phyloP scores from a whole-genome alignment of 1,140 invertebrate genomes.

The Ptiloglossa arizonensis region DNA sequence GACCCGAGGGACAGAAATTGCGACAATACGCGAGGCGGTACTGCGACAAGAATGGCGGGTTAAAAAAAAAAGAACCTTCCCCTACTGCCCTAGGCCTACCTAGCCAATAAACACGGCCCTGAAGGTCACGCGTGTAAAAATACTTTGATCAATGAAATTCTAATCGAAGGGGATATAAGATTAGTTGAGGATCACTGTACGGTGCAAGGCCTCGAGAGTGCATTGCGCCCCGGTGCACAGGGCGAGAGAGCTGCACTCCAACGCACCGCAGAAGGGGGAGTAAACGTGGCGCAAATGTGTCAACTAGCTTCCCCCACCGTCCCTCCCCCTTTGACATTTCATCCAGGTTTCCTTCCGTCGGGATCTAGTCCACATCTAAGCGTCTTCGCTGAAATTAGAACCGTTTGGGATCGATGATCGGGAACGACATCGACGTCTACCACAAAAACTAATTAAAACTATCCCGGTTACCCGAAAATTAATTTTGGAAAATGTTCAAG shows the following conservation, averaged over 20 bases:
- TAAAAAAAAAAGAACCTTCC: background rate
- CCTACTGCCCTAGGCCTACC: slow-evolving; percentile 10
- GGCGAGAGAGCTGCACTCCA: slow-evolving; percentile 17
- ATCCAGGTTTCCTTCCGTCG: slow-evolving; percentile 17
- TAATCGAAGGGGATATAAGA: slow-evolving; percentile 25
- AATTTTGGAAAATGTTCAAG: too few species aligned
- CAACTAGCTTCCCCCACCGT: slow-evolving; percentile 21
- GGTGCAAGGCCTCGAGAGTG: slow-evolving; percentile 74
- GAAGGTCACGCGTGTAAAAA: slow-evolving; percentile 27
- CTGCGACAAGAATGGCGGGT: background rate
- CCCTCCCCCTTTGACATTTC: background rate
- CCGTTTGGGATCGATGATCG: background rate
- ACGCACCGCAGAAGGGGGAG: slow-evolving; percentile 19
- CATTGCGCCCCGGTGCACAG: slow-evolving; percentile 67
- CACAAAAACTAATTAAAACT: too few species aligned
- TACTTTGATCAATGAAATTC: slow-evolving; percentile 10
- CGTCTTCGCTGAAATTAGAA: background rate
- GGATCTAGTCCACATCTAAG: slow-evolving; percentile 16
- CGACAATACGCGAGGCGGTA: background rate
- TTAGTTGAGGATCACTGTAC: slow-evolving; percentile 72
- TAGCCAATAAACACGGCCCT: background rate
- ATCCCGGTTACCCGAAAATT: too few species aligned
- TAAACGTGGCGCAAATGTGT: slow-evolving; percentile 42
- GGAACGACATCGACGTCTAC: too few species aligned
- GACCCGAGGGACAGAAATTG: background rate